A percentile compares a stretch with the other conserved stretches of the same genome.
Evolutionary conservation across 64 coral and sea anemone genomes (phyloP).

Genomic region (Hydrozoanthus tunicans): DNA sequence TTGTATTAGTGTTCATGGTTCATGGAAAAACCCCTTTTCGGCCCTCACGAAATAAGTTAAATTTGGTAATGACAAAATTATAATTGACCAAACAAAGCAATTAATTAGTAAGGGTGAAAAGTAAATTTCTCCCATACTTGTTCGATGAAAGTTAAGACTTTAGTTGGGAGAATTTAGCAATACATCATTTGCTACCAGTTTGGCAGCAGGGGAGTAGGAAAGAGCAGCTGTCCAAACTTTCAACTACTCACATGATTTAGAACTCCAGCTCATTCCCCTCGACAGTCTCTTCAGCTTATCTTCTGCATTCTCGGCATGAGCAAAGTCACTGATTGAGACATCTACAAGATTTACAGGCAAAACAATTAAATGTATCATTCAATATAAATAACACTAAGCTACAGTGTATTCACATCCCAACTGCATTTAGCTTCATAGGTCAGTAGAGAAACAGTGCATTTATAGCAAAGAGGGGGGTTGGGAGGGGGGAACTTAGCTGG

Average conservation of each 20-base stretch:
- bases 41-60: no score
- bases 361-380: neutral
- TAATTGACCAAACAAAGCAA: no score
- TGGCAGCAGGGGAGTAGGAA: neutral
- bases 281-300: slow-evolving; percentile 46
- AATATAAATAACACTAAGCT: neutral
- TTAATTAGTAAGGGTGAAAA: no score
- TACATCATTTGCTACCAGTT: neutral
- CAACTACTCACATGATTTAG: slow-evolving; percentile 4
- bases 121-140: no score
- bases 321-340: slow-evolving; percentile 53
- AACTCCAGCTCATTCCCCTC: slow-evolving; percentile 14
- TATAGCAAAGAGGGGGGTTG: no score
- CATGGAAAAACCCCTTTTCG: no score
- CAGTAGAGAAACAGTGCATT: no score
- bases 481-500: no score
- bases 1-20: no score
- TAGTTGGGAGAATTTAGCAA: no score
- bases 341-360: neutral
- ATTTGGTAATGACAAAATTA: no score
- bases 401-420: neutral
- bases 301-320: slow-evolving; percentile 22
- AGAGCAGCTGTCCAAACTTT: neutral
- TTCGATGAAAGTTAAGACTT: neutral
- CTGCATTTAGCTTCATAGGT: neutral